phyloP scores from a whole-genome alignment of 2,888 invertebrate genomes.

The Eurytoma californica region DNA sequence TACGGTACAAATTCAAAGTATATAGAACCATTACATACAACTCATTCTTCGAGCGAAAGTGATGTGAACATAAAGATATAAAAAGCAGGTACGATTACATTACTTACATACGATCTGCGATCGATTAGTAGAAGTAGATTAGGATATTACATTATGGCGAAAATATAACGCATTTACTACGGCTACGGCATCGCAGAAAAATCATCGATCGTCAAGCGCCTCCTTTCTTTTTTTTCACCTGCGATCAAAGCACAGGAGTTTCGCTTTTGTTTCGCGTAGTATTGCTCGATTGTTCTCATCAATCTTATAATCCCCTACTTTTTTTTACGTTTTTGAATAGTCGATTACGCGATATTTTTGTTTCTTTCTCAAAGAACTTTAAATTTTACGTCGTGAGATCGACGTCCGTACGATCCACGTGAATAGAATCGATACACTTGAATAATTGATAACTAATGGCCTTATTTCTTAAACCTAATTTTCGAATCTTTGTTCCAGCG shows the following conservation, averaged over 20 bases:
- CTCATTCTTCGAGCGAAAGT: constrained; percentile 38
- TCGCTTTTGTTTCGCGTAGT: constrained; percentile 12
- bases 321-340: background rate
- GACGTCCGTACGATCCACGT: too few species aligned
- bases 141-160: constrained; percentile 52
- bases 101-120: constrained; percentile 46
- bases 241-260: background rate
- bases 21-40: constrained; percentile 41
- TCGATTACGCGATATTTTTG: background rate
- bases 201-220: constrained; percentile 19
- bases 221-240: background rate
- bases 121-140: constrained; percentile 50
- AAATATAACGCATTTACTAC: constrained; percentile 43
- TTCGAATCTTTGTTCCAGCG: too few species aligned
- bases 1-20: constrained; percentile 41
- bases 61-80: constrained; percentile 44
- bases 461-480: too few species aligned
- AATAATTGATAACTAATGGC: too few species aligned
- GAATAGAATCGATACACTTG: too few species aligned
- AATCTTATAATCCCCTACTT: background rate
- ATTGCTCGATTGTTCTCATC: background rate
- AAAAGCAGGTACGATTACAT: constrained; percentile 55
- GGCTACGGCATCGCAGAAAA: constrained; percentile 27
- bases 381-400: too few species aligned
- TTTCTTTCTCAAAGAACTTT: background rate